These are phyloP conservation scores for Caenorhabditis sp. DNA, from an alignment of 2,888 invertebrate species.

Conservation along the genomic window DNA sequence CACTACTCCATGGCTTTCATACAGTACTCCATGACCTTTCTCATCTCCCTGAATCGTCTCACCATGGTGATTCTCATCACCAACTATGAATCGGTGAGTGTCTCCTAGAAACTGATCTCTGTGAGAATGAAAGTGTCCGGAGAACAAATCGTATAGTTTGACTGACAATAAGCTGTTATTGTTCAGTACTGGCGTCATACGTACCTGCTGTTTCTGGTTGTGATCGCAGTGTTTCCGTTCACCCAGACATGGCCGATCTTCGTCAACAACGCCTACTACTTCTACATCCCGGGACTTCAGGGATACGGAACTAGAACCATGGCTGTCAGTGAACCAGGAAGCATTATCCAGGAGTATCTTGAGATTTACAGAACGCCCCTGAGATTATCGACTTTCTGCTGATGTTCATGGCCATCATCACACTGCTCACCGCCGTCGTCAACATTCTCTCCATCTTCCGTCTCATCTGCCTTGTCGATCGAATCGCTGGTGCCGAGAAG, in stretches of 20 bases:
- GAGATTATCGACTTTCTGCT: constrained; percentile 18
- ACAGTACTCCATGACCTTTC: constrained; percentile 55
- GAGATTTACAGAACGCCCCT: constrained; percentile 29
- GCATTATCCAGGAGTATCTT: neutral
- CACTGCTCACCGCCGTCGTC: constrained; percentile 8
- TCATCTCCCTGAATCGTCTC: constrained; percentile 46
- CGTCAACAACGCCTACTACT: constrained; percentile 29
- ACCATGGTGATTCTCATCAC: constrained; percentile 49
- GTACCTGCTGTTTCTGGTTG: constrained; percentile 19
- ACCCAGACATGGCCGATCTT: constrained; percentile 32
- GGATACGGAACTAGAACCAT: constrained; percentile 33
- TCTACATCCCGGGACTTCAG: constrained; percentile 17
- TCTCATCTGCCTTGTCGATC: constrained; percentile 16
- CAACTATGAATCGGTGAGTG: constrained; percentile 41
- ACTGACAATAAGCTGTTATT: neutral
- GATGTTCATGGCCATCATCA: constrained; percentile 33
- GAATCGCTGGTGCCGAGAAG: constrained; percentile 37
- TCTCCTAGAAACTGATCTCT: no score
- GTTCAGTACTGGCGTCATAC: constrained; percentile 30
- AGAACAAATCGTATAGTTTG: no score
- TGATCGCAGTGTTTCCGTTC: constrained; percentile 18
- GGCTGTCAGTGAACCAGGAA: neutral
- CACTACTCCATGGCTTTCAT: constrained; percentile 54
- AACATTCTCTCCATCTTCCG: constrained; percentile 33
- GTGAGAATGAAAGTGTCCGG: neutral